These are phyloP conservation scores for Hydropotes inermis DNA, from an alignment of 2,113 vertebrate genomes.

Conservation along the genomic window DNA sequence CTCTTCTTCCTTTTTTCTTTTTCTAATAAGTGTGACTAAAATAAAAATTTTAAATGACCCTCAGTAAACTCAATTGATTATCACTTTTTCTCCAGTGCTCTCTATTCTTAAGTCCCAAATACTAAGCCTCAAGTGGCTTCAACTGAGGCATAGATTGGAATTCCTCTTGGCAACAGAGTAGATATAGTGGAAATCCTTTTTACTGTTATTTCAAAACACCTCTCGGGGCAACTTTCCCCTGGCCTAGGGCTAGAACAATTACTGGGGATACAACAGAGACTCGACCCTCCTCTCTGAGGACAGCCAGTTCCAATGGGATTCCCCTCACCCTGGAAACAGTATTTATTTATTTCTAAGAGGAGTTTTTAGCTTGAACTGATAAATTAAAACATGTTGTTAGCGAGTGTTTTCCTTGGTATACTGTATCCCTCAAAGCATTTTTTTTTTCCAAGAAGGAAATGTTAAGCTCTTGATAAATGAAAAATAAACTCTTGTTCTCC, in stretches of 20 bases:
- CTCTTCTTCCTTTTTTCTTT: neutral
- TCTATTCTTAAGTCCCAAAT: neutral
- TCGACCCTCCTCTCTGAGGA: neutral
- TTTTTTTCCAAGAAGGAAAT: constrained; percentile 62
- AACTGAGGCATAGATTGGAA: neutral
- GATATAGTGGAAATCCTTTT: neutral
- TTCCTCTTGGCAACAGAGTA: neutral
- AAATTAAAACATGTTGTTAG: constrained; percentile 46
- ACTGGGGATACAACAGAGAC: neutral
- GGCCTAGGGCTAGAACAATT: neutral
- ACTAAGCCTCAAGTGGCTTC: neutral
- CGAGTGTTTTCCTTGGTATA: constrained; percentile 44
- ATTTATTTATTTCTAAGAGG: neutral
- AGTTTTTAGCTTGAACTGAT: constrained; percentile 50
- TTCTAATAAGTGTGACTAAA: neutral
- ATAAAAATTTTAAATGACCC: neutral
- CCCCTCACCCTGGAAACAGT: neutral
- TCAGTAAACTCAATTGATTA: neutral
- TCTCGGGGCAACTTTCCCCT: neutral
- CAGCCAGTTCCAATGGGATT: neutral
- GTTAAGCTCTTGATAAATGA: constrained; percentile 69
- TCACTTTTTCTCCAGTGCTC: neutral
- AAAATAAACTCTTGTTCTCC: constrained; percentile 75
- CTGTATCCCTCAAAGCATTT: constrained; percentile 37
- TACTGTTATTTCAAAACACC: constrained; percentile 28